Evolutionary conservation across 2,888 invertebrate genomes (phyloP).

Genomic region (Chironomus riparius): DNA sequence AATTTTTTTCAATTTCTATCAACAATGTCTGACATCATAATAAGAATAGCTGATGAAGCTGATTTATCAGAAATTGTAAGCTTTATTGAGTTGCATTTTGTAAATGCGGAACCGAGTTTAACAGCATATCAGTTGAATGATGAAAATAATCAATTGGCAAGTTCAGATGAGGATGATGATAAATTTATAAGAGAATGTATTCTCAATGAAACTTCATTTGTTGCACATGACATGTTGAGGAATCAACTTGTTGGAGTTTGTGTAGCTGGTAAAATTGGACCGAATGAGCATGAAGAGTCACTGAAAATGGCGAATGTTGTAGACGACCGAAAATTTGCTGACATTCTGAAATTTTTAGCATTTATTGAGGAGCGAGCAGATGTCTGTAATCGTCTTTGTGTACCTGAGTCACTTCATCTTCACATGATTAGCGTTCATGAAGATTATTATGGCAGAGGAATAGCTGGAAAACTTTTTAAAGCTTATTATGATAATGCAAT

Average conservation of each 20-base stretch:
- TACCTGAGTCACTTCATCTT: neutral
- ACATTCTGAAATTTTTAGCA: neutral
- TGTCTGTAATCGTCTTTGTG: neutral
- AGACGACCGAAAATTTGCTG: neutral
- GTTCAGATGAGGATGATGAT: no score
- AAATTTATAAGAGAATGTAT: neutral
- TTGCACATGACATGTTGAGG: neutral
- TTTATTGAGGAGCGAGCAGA: neutral
- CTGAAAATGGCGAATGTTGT: neutral
- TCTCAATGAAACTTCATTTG: neutral
- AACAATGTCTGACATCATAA: neutral
- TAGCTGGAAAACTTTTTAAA: neutral
- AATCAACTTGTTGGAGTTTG: constrained; percentile 9
- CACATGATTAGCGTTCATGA: constrained; percentile 5
- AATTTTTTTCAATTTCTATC: no score
- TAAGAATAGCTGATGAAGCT: neutral
- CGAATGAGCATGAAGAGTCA: neutral
- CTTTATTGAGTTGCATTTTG: neutral
- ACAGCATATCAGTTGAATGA: neutral
- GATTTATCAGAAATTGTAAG: neutral
- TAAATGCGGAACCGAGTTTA: neutral
- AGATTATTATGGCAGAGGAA: neutral
- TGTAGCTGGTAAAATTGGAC: neutral
- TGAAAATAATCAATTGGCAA: no score
- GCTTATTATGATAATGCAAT: constrained; percentile 31